Percentiles rank a stretch among this genome's conserved stretches.
Evolutionary conservation across 2,888 invertebrate species (phyloP).

Genomic region (Melanargia galathea): DNA sequence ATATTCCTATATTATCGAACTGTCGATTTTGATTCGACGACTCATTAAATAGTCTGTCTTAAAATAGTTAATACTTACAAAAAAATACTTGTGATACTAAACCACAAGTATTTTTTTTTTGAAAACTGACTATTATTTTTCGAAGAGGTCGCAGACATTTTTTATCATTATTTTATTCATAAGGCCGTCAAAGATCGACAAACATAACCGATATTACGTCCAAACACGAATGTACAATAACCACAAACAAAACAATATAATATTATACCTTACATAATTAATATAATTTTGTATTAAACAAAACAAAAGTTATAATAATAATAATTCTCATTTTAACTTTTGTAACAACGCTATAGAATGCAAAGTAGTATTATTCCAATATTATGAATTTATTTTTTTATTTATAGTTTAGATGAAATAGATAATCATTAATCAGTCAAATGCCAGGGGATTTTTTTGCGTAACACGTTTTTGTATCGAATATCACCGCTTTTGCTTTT

Average conservation of each 20-base stretch:
- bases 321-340: slow-evolving; percentile 1
- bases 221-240: slow-evolving; percentile 35
- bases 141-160: too few species aligned
- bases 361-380: slow-evolving; percentile 10
- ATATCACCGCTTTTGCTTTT: background rate
- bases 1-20: too few species aligned
- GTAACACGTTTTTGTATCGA: background rate
- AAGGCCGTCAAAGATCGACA: slow-evolving; percentile 19
- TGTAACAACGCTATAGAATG: slow-evolving; percentile 1
- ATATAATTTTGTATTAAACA: slow-evolving; percentile 24
- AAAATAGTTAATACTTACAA: too few species aligned
- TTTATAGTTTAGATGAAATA: slow-evolving; percentile 12
- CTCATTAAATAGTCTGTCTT: too few species aligned
- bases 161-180: slow-evolving; percentile 23
- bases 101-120: too few species aligned
- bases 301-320: background rate
- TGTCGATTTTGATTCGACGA: too few species aligned
- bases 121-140: too few species aligned
- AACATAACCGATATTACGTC: slow-evolving; percentile 30
- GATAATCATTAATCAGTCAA: background rate
- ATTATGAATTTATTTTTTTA: slow-evolving; percentile 10
- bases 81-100: too few species aligned
- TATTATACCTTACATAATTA: slow-evolving; percentile 11
- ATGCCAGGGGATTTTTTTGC: background rate
- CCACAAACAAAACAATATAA: slow-evolving; percentile 11